Evolutionary conservation across 2,888 invertebrate species (phyloP), one percentile per base, ranked within the genome.

Genomic region (Thelaira solivaga): DNA sequence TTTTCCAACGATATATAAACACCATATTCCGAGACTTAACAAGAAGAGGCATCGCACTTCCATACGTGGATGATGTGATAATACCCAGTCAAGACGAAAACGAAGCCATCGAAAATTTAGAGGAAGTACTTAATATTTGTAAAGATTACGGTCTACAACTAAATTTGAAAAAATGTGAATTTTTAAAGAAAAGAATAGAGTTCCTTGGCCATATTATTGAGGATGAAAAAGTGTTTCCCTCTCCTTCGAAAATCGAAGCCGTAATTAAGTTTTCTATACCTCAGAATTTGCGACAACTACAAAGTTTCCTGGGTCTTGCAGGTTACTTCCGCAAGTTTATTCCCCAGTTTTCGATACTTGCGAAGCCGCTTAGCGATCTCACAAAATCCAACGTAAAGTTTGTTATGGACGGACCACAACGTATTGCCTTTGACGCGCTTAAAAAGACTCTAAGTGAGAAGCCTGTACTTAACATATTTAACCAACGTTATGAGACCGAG

Each of bases 401-500:
- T 11, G 10, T 10, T 6, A 31, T 31, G 31, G 31, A 31, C 31
- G 8, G 10, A 31, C 31, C 31, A 6, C 31, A 6, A 31, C 6
- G 6, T 6, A 0, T 4, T 7, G 69, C 80, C 4, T 79, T 84
- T 22, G 80, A 83, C 16, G 75, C 26, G 5, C 6, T 82, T 13
- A 82, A 81, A 31, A 16, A 61, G 4, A 64, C 57, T 20, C 43
- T 83, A 18, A 51, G 55, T 8, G 53, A 68, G 8, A 61, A 53
- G 8, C 80, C 80, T 13, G 76, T 79, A 2, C 53, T 81, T 18
- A 74, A 36, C 10, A 80, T 81, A 20, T 78, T 73, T 43, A 69
- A 76, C 29, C 55, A 41, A 55, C 16, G 29, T 5, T 64, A 62
- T 55, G 72, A 73, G 36, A 64, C 72, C 11, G 36, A 73, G 34